These are phyloP conservation scores for Drosophila serrata DNA, from an alignment of 1,140 invertebrate genomes.

Conservation along the genomic window DNA sequence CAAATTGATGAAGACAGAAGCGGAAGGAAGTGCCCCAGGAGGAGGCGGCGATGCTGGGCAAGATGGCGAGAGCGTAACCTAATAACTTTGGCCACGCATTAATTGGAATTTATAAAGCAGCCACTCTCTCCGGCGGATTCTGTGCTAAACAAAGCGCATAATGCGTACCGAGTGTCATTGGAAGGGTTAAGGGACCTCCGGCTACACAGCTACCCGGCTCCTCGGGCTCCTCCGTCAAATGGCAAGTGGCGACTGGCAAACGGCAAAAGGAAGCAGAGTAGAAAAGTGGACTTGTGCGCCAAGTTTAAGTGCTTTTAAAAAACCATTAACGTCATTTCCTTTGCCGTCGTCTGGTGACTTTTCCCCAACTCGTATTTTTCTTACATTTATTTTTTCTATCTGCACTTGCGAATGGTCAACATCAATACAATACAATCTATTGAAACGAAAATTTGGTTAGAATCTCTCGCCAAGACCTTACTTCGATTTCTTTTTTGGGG, in stretches of 20 bases:
- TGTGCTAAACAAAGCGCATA: slow-evolving; percentile 69
- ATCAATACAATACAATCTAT: slow-evolving; percentile 40
- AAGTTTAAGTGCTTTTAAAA: slow-evolving; percentile 83
- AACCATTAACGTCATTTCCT: slow-evolving; percentile 82
- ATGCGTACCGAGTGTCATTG: slow-evolving; percentile 49
- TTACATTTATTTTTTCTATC: slow-evolving; percentile 26
- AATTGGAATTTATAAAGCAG: slow-evolving; percentile 79
- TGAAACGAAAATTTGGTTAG: slow-evolving; percentile 52
- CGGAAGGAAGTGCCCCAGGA: slow-evolving; percentile 30
- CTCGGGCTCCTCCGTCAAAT: slow-evolving; percentile 1
- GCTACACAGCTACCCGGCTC: slow-evolving; percentile 1
- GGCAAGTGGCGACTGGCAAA: slow-evolving; percentile 29
- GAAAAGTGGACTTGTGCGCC: slow-evolving; percentile 59
- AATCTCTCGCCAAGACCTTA: not conserved
- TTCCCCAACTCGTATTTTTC: slow-evolving; percentile 20
- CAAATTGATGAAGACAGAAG: slow-evolving; percentile 69
- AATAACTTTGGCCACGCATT: slow-evolving; percentile 76
- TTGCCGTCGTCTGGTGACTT: slow-evolving; percentile 34
- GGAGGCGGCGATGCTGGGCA: too few relatives aligned
- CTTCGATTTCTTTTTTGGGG: not conserved
- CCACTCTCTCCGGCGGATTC: slow-evolving; percentile 10
- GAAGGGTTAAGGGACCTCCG: slow-evolving; percentile 50
- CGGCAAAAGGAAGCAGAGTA: slow-evolving; percentile 1
- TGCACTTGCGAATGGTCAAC: slow-evolving; percentile 26
- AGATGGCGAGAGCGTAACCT: slow-evolving; percentile 58